Evolutionary conservation across 2,113 vertebrate genomes (phyloP), one percentile per base, ranked within the genome.

Genomic region (Bostrychus sinensis): DNA sequence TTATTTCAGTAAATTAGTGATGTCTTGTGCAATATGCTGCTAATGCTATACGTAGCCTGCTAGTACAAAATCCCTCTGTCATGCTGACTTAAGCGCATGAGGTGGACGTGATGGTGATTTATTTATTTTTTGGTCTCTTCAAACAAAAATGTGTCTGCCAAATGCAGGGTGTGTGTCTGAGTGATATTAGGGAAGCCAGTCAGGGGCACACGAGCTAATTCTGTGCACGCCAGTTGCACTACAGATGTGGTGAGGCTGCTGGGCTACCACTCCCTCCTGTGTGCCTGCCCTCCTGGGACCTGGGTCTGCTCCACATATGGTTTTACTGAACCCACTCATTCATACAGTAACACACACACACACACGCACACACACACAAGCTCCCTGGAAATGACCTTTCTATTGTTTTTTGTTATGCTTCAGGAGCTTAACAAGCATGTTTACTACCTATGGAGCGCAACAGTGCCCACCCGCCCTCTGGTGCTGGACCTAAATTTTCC

Each of bases 271-370:
- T 45, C 78, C 76, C 53, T 71, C n/a, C 26, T 37, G 56, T 28
- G 41, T 16, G 36, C 54, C 51, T 39, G 46, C 16, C n/a, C 64
- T 61, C 48, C 22, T 7, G 67, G 56, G 60, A 62, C 23, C 32
- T 34, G 16, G 28, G 60, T 77, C 69, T 80, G 78, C 20, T 60
- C 58, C 72, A 61, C 80, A 86, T 61, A 62, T 87, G 80, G 65
- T 74, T 41, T 32, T 65, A 43, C 67, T 57, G 16, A 59, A 62
- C 65, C n/a, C 14, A 39, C 20, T 26, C 61, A 62, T 32, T 53
- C 61, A 61, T 42, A 55, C 45, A 28, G 12, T 25, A n/a, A 9
- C 48, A 9, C 22, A 50, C 12, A 46, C 9, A 12, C 8, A 2
- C 19, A 14, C 37, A 39, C 8, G 34, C n/a, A n/a, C n/a, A n/a